Evolutionary conservation across 2,113 vertebrate genomes (phyloP), one percentile per base, ranked within the genome.

Genomic region (Oreocharis arfaki): DNA sequence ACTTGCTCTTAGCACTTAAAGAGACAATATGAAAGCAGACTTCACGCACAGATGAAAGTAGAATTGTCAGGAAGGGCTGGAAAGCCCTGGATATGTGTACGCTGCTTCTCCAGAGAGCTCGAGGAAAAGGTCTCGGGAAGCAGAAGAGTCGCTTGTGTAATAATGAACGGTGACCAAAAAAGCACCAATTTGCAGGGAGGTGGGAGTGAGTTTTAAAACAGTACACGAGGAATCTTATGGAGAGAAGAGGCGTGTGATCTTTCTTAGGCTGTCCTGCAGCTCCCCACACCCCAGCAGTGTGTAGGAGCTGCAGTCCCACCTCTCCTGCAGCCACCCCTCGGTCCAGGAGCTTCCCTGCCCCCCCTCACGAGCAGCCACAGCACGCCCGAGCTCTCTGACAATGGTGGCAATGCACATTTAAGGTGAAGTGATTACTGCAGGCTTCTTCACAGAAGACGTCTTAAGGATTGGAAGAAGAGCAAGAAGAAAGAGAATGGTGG

Each of bases 1-100:
- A 79, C 67, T 97, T 91, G 91, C 95, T 95, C 87, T 93, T 76
- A 96, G 94, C 91, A 39, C 81, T 91, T 79, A 53, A 63, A 42
- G 71, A 96, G 81, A 92, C 84, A 91, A 37, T 67, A 78, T 41
- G 69, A 94, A 91, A 91, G 84, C 70, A 76, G 55, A 56, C 74
- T 93, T 80, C 12, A 9, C 0, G 5, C 32, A 53, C 23, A 81
- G 81, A 84, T 82, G 57, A 89, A 95, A 96, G 81, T 3, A 44
- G 14, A 53, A 32, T 60, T 47, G 80, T 79, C 84, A 81, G 57
- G 49, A 88, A 79, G 35, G 44, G 53, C 57, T 57, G 39, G 26
- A 76, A 61, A 89, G 70, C 49, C 41, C 74, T 91, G 67, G 57
- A 87, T 92, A 63, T 5, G 3, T 16, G 3, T 30, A 39, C 20